Base-by-base conservation (phyloP, 1,140 invertebrate species). In the Leptopilina clavipes region DNA sequence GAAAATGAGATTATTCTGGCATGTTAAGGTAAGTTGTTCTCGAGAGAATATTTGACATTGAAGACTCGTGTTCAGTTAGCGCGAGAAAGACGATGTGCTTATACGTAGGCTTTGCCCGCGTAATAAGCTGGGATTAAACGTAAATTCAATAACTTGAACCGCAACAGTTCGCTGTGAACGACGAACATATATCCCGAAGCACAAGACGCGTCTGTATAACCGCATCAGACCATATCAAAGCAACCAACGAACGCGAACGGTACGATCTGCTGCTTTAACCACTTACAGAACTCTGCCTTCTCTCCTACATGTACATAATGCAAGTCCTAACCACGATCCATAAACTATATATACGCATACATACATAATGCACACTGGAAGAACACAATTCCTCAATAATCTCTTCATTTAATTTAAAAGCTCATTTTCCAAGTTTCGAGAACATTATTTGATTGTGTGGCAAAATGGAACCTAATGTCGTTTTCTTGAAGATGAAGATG, bases 211-310 rank as follows among this genome's bases (percentile, higher is more conserved):
- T 18, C 72, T 73, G 72, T 73, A 31, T 59, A 73, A 73, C 72
- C 72, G 72, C 72, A 73, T 59, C 72, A 43, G 72, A 59, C n/a
- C 72, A 43, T 73, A 54, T 73, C 72, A 73, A 73, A 73, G 72
- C 22, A 43, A 31, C 25, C 56, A 73, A 52, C 72, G 19, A 65
- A 37, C 11, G 22, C 22, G 19, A 65, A 37, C 22, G 11, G 19
- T n/a, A 65, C 22, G 59, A 65, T 52, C 19, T 59, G 54, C 54
- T 22, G 19, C 54, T 18, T 52, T 59, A 59, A 59, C 54, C 54
- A 59, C 54, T 22, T 59, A 59, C 54, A 59, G 18, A 59, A 59
- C 54, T 59, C 19, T 18, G 54, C 54, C 59, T 65, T 65, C 12
- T 31, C 59, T 65, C 11, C 59, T 65, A 5, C 59, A 65, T 65